phyloP scores from a whole-genome alignment of 2,888 invertebrate genomes.

The Microplitis deprimator region DNA sequence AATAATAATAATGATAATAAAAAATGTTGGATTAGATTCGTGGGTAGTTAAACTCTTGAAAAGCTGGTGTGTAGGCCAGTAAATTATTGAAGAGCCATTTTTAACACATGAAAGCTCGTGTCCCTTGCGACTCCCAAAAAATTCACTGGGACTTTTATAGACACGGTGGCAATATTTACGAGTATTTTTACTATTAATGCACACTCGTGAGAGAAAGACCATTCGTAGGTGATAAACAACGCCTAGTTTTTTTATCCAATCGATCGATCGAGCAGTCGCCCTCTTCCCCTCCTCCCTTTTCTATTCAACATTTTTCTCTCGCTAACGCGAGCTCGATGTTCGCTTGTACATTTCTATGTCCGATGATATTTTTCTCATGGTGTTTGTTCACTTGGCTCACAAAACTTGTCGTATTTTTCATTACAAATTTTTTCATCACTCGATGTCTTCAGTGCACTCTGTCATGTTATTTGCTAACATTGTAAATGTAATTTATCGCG shows the following conservation, averaged over 20 bases:
- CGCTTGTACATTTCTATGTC: slow-evolving; percentile 7
- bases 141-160: slow-evolving; percentile 64
- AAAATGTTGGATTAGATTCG: not conserved
- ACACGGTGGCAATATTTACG: slow-evolving; percentile 61
- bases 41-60: not conserved
- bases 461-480: not conserved
- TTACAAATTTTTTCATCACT: not conserved
- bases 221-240: slow-evolving; percentile 49
- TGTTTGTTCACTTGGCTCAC: not conserved
- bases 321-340: not conserved
- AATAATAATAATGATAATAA: not conserved
- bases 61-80: slow-evolving; percentile 24
- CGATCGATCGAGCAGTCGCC: slow-evolving; percentile 45
- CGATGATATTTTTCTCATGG: slow-evolving; percentile 15
- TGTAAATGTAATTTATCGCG: not conserved
- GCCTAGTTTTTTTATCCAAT: slow-evolving; percentile 48
- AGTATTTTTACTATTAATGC: slow-evolving; percentile 57
- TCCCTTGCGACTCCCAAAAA: slow-evolving; percentile 44
- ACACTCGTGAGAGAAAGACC: slow-evolving; percentile 27
- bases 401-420: slow-evolving; percentile 28
- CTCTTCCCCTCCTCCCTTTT: slow-evolving; percentile 29
- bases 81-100: slow-evolving; percentile 49
- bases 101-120: slow-evolving; percentile 43
- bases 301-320: slow-evolving; percentile 27
- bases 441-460: not conserved